Conservation (phyloP, 2,113 vertebrate species). For the Pseudopipra pipra region DNA sequence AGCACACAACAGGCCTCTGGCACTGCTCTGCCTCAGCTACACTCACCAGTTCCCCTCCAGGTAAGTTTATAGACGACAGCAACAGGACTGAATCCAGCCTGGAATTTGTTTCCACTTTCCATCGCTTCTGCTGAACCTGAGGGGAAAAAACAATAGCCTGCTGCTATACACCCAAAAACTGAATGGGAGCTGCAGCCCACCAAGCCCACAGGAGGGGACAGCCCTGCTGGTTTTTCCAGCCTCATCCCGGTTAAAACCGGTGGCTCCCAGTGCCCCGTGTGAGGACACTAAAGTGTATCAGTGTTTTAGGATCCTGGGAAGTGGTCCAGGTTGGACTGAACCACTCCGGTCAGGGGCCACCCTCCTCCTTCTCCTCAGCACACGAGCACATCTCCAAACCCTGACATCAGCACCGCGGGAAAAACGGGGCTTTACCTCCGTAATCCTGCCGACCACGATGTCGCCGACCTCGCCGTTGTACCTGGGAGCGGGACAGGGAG, state of each 20-base stretch:
- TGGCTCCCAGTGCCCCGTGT: rapidly evolving
- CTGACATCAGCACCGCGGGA: too few relatives aligned
- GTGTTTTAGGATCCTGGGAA: neutral
- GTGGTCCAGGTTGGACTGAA: rapidly evolving
- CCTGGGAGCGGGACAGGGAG: conserved; percentile 64
- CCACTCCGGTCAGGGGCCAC: rapidly evolving
- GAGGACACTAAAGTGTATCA: rapidly evolving
- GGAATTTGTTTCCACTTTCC: conserved; percentile 97
- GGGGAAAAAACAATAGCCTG: neutral
- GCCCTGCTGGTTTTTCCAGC: neutral
- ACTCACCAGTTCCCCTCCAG: conserved; percentile 94
- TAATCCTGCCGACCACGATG: conserved; percentile 92
- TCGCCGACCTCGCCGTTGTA: conserved; percentile 97
- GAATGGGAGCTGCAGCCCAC: neutral
- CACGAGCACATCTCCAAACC: too few relatives aligned
- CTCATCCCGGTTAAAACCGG: neutral
- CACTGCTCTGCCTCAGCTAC: neutral
- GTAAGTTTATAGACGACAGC: conserved; percentile 92
- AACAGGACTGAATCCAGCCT: conserved; percentile 91
- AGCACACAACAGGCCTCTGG: neutral
- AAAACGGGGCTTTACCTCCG: conserved; percentile 80
- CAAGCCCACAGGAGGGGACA: neutral
- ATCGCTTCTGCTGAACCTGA: conserved; percentile 96
- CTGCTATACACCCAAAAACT: rapidly evolving
- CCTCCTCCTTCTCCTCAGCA: neutral